phyloP scores from a whole-genome alignment of 2,888 invertebrate genomes.

The Sicus ferrugineus region DNA sequence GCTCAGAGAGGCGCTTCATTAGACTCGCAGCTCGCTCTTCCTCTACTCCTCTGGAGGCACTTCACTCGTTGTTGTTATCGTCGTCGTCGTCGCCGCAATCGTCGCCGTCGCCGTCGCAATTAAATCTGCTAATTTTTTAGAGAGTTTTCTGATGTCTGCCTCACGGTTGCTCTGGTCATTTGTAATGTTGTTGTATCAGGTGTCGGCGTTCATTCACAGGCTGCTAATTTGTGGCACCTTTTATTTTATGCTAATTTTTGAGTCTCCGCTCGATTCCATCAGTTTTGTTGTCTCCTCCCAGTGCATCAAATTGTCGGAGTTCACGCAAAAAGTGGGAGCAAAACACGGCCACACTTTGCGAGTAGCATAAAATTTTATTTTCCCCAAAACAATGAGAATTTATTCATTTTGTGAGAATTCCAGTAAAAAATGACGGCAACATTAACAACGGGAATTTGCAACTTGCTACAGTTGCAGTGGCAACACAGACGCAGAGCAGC shows the following conservation, averaged over 20 bases:
- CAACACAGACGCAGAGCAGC: too few species aligned
- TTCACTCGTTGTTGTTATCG: background rate
- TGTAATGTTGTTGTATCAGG: conserved; percentile 8
- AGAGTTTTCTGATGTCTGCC: background rate
- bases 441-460: background rate
- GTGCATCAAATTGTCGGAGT: too few species aligned
- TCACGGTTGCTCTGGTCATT: background rate
- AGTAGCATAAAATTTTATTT: background rate
- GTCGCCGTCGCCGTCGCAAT: background rate
- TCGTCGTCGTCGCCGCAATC: background rate
- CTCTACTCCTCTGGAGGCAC: background rate
- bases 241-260: conserved; percentile 7
- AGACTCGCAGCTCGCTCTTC: background rate
- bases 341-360: background rate
- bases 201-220: conserved; percentile 14
- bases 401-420: too few species aligned
- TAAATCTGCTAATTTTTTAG: conserved; percentile 15
- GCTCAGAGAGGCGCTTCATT: background rate
- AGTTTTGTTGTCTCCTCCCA: too few species aligned
- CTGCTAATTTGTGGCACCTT: conserved; percentile 6
- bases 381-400: too few species aligned
- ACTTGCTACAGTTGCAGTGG: conserved; percentile 13
- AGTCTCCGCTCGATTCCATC: background rate
- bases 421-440: background rate
- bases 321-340: too few species aligned